Conservation (phyloP, 2,797 vertebrate species). For the Macropus fuliginosus region DNA sequence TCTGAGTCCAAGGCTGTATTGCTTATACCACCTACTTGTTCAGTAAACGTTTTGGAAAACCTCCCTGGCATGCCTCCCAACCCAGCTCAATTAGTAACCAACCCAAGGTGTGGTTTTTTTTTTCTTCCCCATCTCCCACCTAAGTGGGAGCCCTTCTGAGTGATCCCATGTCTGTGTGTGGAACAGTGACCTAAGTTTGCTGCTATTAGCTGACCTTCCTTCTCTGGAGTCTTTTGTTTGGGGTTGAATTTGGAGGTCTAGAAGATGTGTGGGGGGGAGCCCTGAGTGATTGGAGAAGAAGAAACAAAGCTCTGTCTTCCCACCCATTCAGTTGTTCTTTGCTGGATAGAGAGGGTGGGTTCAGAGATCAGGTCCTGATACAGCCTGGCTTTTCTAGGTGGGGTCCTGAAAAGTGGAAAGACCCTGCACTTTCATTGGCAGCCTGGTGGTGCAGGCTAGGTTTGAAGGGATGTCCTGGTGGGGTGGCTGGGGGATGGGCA, state of each 20-base stretch:
- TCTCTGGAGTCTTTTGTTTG: not conserved
- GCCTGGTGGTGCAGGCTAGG: not conserved
- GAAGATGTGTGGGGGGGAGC: not conserved
- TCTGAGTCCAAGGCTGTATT: not conserved
- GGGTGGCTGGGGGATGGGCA: not conserved
- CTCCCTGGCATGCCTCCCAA: not conserved
- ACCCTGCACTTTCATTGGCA: not conserved
- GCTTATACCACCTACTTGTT: not conserved
- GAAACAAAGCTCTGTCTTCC: not conserved
- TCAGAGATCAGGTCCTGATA: not conserved
- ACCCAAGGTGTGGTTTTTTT: not conserved
- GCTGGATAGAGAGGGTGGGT: not conserved
- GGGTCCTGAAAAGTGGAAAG: not conserved
- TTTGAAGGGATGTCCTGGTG: not conserved
- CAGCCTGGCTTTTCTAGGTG: constrained; percentile 2
- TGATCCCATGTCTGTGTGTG: not conserved
- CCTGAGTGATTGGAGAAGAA: not conserved
- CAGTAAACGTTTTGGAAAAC: not conserved
- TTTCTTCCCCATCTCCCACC: not conserved
- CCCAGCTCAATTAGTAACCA: not conserved
- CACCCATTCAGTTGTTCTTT: constrained; percentile 51
- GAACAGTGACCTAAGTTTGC: constrained; percentile 8
- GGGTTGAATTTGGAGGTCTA: not conserved
- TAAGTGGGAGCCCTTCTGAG: not conserved
- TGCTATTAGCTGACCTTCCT: not conserved